phyloP scores from a whole-genome alignment of 1,140 invertebrate genomes.

The Drosophila baimaii region DNA sequence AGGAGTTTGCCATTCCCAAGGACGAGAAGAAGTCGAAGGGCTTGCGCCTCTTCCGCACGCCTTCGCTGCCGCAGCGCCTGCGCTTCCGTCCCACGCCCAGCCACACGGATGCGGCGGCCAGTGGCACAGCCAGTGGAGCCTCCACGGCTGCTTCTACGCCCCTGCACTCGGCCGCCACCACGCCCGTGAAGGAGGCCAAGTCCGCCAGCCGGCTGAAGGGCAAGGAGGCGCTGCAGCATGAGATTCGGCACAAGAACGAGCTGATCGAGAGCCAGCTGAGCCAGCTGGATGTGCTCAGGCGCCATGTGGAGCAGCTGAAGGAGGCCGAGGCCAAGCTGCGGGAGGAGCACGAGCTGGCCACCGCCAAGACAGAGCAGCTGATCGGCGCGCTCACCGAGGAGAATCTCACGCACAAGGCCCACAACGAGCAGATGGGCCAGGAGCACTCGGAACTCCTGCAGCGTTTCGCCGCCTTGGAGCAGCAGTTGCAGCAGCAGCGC shows the following conservation, averaged over 20 bases:
- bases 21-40: slow-evolving; percentile 82
- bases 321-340: slow-evolving; percentile 73
- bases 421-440: slow-evolving; percentile 61
- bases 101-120: slow-evolving; percentile 39
- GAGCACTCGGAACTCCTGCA: slow-evolving; percentile 58
- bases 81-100: slow-evolving; percentile 76
- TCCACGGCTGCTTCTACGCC: slow-evolving; percentile 76
- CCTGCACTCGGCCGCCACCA: slow-evolving; percentile 73
- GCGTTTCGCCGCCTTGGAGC: slow-evolving; percentile 54
- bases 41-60: slow-evolving; percentile 77
- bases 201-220: slow-evolving; percentile 76
- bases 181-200: slow-evolving; percentile 80
- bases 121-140: slow-evolving; percentile 44
- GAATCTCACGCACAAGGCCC: slow-evolving; percentile 62
- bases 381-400: slow-evolving; percentile 67
- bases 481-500: slow-evolving; percentile 62
- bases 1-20: slow-evolving; percentile 82
- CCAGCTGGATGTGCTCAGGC: slow-evolving; percentile 76
- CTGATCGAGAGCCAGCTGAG: slow-evolving; percentile 77
- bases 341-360: slow-evolving; percentile 63
- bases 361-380: slow-evolving; percentile 66
- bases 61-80: slow-evolving; percentile 80
- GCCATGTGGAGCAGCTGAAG: slow-evolving; percentile 78
- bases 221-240: slow-evolving; percentile 81
- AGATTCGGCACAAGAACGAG: slow-evolving; percentile 82